Base-by-base conservation (phyloP, 2,888 invertebrate species). In the Erpobdella octoculata region DNA sequence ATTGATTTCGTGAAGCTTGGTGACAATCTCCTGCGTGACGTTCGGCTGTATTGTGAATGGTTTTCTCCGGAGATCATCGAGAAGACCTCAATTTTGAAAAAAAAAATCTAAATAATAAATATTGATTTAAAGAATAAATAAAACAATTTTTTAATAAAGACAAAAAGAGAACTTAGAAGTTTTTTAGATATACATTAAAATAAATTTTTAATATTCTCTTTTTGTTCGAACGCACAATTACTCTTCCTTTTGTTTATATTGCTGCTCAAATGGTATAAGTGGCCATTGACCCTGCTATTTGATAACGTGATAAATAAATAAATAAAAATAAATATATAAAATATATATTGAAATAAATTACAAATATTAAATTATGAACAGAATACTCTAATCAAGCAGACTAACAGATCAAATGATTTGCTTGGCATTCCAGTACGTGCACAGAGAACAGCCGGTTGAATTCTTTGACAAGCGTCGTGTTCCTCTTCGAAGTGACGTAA, bases 21-120 rank as follows among this genome's bases (percentile, higher is more conserved):
- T 31, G 62, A 62, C 33, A 35, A 62, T 62, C 8, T 62, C 62
- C 18, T 62, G 62, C 31, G 33, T 62, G 31, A 62, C n/a, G 62
- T 35, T 62, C 5, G 62, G 62, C 31, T 31, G 62, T 35, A 62
- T 35, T 5, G 35, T n/a, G 31, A 62, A 62, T 62, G 62, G 62
- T 5, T 35, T 62, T 35, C 35, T 62, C 35, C 62, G 2, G 31
- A 62, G 31, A 8, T 62, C 62, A 21, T 62, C 35, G 12, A 62
- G 35, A 3, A 62, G n/a, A 18, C 5, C 62, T 41, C 12, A 41
- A n/a, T 41, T 15, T 12, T 12, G 46, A 41, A n/a, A 15, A 41
- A n/a, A 15, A 41, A 12, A 41, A 41, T 41, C n/a, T 41, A 15
- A 41, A 41, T 41, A 15, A n/a, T n/a, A n/a, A 41, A 15, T n/a